Conservation (phyloP, 2,888 invertebrate species). For the Tipula vernalis region DNA sequence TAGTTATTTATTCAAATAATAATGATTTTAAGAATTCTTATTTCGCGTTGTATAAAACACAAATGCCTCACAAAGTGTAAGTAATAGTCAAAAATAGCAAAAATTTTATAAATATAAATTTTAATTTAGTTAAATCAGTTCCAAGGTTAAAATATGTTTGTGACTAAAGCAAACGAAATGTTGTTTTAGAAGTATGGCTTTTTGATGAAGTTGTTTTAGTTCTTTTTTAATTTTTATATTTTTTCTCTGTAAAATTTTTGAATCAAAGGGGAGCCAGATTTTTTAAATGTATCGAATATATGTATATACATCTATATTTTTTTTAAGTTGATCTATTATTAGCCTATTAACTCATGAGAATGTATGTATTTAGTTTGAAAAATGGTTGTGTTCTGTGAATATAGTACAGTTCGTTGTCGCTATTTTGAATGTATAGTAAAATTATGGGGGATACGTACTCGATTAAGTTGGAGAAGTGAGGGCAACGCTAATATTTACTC, state of each 20-base stretch:
- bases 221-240: background rate
- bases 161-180: background rate
- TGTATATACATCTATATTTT: background rate
- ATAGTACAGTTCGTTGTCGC: background rate
- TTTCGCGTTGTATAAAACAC: background rate
- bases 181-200: constrained; percentile 4
- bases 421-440: background rate
- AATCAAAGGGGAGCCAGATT: background rate
- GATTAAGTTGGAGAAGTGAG: background rate
- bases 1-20: background rate
- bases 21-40: background rate
- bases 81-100: background rate
- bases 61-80: background rate
- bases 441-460: background rate
- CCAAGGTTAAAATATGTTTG: background rate
- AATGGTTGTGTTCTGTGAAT: background rate
- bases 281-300: background rate
- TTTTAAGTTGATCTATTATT: background rate
- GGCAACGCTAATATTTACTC: background rate
- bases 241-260: background rate
- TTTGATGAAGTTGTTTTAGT: background rate
- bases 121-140: constrained; percentile 4
- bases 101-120: background rate
- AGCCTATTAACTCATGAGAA: background rate
- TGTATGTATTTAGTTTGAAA: background rate